Conservation (phyloP, 2,888 invertebrate genomes). For the Arrhopalites spinosus region DNA sequence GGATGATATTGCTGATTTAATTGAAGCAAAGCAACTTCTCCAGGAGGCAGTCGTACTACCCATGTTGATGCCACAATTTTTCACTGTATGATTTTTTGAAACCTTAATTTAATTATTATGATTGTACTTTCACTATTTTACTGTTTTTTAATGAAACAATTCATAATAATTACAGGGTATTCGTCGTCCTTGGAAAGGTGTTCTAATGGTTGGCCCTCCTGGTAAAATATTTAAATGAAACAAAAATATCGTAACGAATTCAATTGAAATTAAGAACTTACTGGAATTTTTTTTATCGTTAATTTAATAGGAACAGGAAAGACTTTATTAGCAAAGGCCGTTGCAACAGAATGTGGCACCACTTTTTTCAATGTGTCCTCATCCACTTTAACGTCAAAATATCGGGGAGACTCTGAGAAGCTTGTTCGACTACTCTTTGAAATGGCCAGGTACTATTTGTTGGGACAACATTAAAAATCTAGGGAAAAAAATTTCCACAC, state of each 20-base stretch:
- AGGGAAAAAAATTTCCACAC: too few relatives aligned
- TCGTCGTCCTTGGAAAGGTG: conserved; percentile 94
- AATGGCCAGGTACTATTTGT: conserved; percentile 98
- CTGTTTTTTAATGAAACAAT: not conserved
- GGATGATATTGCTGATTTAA: conserved; percentile 90
- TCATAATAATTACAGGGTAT: conserved; percentile 71
- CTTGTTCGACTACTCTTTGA: conserved; percentile 94
- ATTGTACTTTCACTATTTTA: not conserved
- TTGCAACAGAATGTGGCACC: conserved; percentile 96
- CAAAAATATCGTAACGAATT: too few relatives aligned
- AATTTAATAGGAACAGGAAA: conserved; percentile 74
- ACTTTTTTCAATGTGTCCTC: conserved; percentile 99
- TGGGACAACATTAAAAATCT: too few relatives aligned
- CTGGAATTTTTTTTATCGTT: not conserved
- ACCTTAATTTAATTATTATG: not conserved
- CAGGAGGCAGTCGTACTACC: conserved; percentile 98
- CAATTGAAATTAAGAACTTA: not conserved
- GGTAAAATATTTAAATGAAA: too few relatives aligned
- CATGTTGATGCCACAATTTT: conserved; percentile 97
- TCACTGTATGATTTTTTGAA: conserved; percentile 69
- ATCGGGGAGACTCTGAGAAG: conserved; percentile 98
- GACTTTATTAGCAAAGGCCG: conserved; percentile 96
- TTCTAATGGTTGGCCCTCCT: conserved; percentile 72
- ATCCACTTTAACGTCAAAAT: conserved; percentile 96
- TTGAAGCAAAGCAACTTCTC: conserved; percentile 84